Conservation (phyloP, 2,797 vertebrate species). For the Sebastes nivosus region DNA sequence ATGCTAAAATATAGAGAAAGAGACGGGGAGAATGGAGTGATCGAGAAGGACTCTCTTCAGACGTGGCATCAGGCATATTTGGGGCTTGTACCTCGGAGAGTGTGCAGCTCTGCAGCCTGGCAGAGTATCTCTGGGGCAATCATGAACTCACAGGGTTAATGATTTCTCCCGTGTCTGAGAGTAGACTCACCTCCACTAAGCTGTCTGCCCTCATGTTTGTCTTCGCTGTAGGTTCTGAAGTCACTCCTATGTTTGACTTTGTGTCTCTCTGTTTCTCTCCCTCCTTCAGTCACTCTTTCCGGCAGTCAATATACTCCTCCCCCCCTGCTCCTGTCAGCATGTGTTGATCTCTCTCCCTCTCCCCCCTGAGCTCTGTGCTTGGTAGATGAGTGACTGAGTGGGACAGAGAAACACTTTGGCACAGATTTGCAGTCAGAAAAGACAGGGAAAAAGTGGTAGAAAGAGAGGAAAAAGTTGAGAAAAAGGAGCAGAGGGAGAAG, state of each 20-base stretch:
- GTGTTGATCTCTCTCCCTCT: constrained; percentile 56
- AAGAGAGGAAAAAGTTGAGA: background rate
- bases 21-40: constrained; percentile 36
- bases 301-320: constrained; percentile 66
- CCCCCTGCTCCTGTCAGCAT: constrained; percentile 63
- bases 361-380: constrained; percentile 45
- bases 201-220: constrained; percentile 66
- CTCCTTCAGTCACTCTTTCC: constrained; percentile 73
- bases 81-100: background rate
- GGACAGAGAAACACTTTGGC: constrained; percentile 29
- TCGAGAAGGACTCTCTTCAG: constrained; percentile 29
- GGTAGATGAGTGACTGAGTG: constrained; percentile 51
- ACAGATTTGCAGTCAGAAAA: constrained; percentile 29
- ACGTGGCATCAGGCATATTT: constrained; percentile 39
- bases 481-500: background rate
- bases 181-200: constrained; percentile 47
- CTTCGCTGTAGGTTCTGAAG: constrained; percentile 65
- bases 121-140: constrained; percentile 46
- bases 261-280: constrained; percentile 53
- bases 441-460: constrained; percentile 2
- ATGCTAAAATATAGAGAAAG: constrained; percentile 62
- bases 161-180: constrained; percentile 57
- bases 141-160: constrained; percentile 70
- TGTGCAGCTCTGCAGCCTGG: constrained; percentile 13
- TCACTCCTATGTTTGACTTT: constrained; percentile 71